Evolutionary conservation across 2,797 vertebrate genomes (phyloP), one percentile per base, ranked within the genome.

Genomic region (Sylvia borin): DNA sequence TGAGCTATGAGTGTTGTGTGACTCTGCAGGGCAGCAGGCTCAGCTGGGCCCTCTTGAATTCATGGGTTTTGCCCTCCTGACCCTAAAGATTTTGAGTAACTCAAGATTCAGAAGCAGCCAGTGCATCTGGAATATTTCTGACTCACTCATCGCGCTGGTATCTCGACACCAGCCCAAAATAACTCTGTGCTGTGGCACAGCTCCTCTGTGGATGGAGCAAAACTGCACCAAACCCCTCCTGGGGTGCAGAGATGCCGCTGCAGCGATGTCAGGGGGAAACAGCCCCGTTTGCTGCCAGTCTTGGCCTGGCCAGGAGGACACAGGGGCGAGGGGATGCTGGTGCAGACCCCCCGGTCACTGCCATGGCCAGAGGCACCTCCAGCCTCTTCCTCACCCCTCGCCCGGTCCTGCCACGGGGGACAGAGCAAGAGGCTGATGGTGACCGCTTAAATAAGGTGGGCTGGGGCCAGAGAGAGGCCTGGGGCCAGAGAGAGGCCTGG

Each of bases 301-400:
- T 10, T 38, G 31, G 8, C 71, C 48, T 7, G 48, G 11, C 2
- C 4, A 11, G 47, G 61, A 16, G 42, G 55, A 32, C 36, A 2
- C 36, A 16, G 45, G 47, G 58, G 22, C 1, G 7, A 4, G 12
- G 22, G 7, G 40, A 9, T n/a, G 32, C 50, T 20, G 65, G 29
- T 1, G 15, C 68, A 51, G 70, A 15, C 2, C 11, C 57, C 12
- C 16, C 2, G 5, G 62, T 61, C 21, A 26, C 22, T 14, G 40
- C 58, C 11, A 0, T 0, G 1, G 42, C 48, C 3, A 0, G 31
- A 48, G 58, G 34, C 14, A 20, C 47, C 50, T 55, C 36, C 70
- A 31, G 42, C 24, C 5, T 8, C 64, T 38, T 57, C 36, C 73
- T 20, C 45, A 9, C 12, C 36, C 34, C 7, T 2, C 2, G 0